phyloP scores from a whole-genome alignment of 2,888 invertebrate species.

The Gonocerus acuteangulatus region DNA sequence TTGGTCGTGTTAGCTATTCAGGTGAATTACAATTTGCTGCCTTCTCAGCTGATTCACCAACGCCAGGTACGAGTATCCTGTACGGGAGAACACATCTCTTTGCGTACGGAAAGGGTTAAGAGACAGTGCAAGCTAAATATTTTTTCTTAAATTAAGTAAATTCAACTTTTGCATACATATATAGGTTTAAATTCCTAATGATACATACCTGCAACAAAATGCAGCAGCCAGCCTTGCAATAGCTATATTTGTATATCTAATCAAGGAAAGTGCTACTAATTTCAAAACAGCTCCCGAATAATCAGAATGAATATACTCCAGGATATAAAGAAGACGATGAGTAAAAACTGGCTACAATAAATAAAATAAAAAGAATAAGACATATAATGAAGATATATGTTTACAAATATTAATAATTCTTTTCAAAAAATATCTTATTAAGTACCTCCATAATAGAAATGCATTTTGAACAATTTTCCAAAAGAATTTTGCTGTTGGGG shows the following conservation, averaged over 20 bases:
- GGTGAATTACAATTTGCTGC: too few species aligned
- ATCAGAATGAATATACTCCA: slow-evolving; percentile 59
- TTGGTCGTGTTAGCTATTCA: too few species aligned
- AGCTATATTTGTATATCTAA: slow-evolving; percentile 60
- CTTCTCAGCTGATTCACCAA: too few species aligned
- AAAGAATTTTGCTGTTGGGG: slow-evolving; percentile 27
- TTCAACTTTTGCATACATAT: too few species aligned
- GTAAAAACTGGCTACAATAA: slow-evolving; percentile 57
- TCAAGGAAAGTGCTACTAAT: slow-evolving; percentile 55
- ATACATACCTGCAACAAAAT: slow-evolving; percentile 57
- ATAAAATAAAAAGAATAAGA: not conserved
- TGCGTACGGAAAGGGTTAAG: too few species aligned
- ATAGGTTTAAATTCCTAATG: too few species aligned
- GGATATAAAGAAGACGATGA: slow-evolving; percentile 58
- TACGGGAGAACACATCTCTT: too few species aligned
- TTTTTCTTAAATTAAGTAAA: too few species aligned
- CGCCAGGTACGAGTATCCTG: too few species aligned
- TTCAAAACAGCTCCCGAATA: slow-evolving; percentile 65
- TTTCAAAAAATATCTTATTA: not conserved
- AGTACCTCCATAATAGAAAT: slow-evolving; percentile 27
- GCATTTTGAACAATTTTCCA: slow-evolving; percentile 25
- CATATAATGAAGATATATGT: too few species aligned
- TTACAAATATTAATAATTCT: not conserved
- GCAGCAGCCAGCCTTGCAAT: slow-evolving; percentile 61
- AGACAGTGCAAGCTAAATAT: too few species aligned